These are phyloP conservation scores for Ramphastos sulfuratus DNA, from an alignment of 2,113 vertebrate genomes.

Conservation along the genomic window DNA sequence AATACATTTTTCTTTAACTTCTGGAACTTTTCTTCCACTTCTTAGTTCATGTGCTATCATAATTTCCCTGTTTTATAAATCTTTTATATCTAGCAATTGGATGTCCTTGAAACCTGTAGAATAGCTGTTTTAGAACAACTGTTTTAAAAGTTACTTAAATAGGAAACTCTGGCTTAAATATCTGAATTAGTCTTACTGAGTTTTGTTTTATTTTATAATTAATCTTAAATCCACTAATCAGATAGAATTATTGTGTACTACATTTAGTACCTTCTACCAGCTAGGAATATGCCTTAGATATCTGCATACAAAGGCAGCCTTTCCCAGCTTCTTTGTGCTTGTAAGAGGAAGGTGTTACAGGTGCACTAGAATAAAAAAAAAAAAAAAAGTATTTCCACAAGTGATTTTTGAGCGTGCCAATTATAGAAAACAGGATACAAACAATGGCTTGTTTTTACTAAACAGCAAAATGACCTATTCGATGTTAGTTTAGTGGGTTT, in stretches of 20 bases:
- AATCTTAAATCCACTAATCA: background rate
- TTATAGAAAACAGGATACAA: background rate
- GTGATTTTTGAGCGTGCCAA: background rate
- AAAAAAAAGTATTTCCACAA: background rate
- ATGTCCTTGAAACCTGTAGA: too few species aligned
- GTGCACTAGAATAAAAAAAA: background rate
- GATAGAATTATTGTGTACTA: background rate
- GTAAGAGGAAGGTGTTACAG: background rate
- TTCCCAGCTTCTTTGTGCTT: background rate
- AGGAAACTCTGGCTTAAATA: background rate
- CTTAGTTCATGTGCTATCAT: background rate
- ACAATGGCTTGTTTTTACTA: background rate
- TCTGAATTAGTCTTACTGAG: background rate
- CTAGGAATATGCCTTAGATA: background rate
- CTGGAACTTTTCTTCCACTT: background rate
- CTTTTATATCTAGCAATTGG: fast-evolving
- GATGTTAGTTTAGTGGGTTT: background rate
- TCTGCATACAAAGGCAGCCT: background rate
- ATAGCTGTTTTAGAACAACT: background rate
- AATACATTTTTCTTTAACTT: background rate
- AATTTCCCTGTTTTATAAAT: background rate
- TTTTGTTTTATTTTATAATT: background rate
- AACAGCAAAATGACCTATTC: background rate
- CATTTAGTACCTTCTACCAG: background rate
- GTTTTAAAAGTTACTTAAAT: background rate